Conservation (phyloP, 2,113 vertebrate genomes). For the Tragelaphus strepsiceros region DNA sequence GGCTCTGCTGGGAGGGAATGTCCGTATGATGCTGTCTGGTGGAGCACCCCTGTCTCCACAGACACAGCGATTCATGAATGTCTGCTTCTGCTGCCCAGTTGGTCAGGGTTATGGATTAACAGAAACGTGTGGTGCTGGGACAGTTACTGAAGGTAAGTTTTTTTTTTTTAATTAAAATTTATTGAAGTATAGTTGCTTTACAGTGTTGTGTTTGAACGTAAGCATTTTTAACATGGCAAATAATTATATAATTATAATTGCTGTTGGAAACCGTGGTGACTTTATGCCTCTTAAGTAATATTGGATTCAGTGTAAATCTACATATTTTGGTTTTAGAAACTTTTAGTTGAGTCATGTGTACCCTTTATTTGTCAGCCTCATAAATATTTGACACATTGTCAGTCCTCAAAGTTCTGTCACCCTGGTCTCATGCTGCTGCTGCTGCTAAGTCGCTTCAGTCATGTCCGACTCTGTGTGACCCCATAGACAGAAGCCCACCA, state of each 20-base stretch:
- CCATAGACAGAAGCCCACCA: too few relatives aligned
- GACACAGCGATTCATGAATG: constrained; percentile 97
- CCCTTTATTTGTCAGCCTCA: background rate
- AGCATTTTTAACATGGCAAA: background rate
- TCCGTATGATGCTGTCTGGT: constrained; percentile 95
- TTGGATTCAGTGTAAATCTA: background rate
- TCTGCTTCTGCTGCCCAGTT: constrained; percentile 97
- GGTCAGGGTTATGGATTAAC: constrained; percentile 96
- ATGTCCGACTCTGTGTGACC: too few relatives aligned
- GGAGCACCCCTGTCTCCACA: constrained; percentile 93
- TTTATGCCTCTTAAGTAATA: background rate
- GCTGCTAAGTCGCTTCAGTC: too few relatives aligned
- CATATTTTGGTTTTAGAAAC: background rate
- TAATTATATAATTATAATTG: background rate
- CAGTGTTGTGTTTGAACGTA: constrained; percentile 77
- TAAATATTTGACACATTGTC: background rate
- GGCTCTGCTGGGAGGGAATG: constrained; percentile 89
- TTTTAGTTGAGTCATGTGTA: background rate
- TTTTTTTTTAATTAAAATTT: background rate
- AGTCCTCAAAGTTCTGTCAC: constrained; percentile 6
- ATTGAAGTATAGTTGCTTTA: background rate
- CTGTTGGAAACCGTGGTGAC: background rate
- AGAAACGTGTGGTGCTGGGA: constrained; percentile 95
- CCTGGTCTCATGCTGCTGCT: background rate
- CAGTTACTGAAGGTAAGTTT: constrained; percentile 90